Evolutionary conservation across 2,113 vertebrate species (phyloP), one percentile per base, ranked within the genome.

Genomic region (Salminus brasiliensis): DNA sequence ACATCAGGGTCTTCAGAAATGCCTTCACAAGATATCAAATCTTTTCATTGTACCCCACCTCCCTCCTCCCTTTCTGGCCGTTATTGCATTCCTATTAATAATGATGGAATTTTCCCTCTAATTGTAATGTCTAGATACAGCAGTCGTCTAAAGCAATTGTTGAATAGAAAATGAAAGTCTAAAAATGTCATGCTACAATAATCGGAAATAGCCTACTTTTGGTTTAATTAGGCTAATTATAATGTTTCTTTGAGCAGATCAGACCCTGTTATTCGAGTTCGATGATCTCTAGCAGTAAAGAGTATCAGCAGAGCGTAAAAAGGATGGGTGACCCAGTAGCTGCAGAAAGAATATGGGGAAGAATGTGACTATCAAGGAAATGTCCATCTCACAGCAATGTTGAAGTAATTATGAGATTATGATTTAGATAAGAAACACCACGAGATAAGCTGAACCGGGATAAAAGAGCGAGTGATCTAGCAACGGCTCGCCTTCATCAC

Each of bases 241-340:
- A 72, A 72, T 78, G 76, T 71, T 74, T 84, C 72, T 81, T 81
- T 81, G 49, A 84, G 59, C 59, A 66, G 77, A 83, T 66, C 74
- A 79, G 30, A 72, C 57, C 21, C n/a, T 62, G 45, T 41, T 53
- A 65, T 57, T 79, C 71, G 67, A 71, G 67, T 60, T 72, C 39
- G 29, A 80, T 29, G 67, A 72, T 80, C 67, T 73, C 70, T 60
- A 47, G 45, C 67, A 72, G 80, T 53, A 68, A 21, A 73, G 43
- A 36, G 62, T 39, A 65, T 63, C 78, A 74, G 72, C 70, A 67
- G 70, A 71, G 60, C 43, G 39, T 49, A 80, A 65, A 80, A 85
- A 60, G 67, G 16, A 79, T 36, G 41, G 45, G 72, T 71, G 55
- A 74, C 57, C 71, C 59, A 65, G 78, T 78, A 72, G 36, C 60